Base-by-base conservation (phyloP, 2,797 vertebrate species). In the Emydoidea blandingii region DNA sequence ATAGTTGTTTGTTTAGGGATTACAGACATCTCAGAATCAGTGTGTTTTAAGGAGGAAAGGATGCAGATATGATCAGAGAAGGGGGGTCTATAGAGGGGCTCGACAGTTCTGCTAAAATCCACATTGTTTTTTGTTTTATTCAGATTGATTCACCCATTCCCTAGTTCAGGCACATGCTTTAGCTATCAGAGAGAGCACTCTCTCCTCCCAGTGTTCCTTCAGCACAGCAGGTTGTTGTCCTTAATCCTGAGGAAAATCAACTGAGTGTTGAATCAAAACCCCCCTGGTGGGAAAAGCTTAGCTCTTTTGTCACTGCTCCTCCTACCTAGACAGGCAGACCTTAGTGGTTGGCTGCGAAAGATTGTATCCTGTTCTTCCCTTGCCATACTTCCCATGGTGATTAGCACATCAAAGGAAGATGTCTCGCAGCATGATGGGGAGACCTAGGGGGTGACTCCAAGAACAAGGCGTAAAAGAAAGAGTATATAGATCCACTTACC, bases 121-220 rank as follows among this genome's bases (percentile, higher is more conserved):
- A 1, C 0, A 0, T 50, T 79, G 21, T 1, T 8, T 31, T 37
- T 85, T 3, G 34, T 86, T 80, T 88, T 86, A 23, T 12, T 37
- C n/a, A 59, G 57, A 86, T 29, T 31, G 12, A 72, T 37, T 87
- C 37, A 81, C 81, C 62, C 29, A 68, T 62, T 87, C 72, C 34
- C 52, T 34, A 59, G 44, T 3, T 88, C 83, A 50, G 49, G 57
- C 29, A 49, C 0, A 0, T 57, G 62, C 9, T 3, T 50, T 3
- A 89, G 37, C 12, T 56, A 41, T 53, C 81, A 29, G 68, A 72
- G 91, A 78, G 25, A 41, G 0, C 0, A 1, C 0, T 53, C 10
- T 6, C 81, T 27, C 25, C 78, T 3, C 81, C 34, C 84, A 85
- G 44, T 18, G 16, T 49, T 12, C 15, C 62, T 18, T 15, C 65